phyloP scores from a whole-genome alignment of 2,113 vertebrate genomes.

The Formicarius rufipectus region DNA sequence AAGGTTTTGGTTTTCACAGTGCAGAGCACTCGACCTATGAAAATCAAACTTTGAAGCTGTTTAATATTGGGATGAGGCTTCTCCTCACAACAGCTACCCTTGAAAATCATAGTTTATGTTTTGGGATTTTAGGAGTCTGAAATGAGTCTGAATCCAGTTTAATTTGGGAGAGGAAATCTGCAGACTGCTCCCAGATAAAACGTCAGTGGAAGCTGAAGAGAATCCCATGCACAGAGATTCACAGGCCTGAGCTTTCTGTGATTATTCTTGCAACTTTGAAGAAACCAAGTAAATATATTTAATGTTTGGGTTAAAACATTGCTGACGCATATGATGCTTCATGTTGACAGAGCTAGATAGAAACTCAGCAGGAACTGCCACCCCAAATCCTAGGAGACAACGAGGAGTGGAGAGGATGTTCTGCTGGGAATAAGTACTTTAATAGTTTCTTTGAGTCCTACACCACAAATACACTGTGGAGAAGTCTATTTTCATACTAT shows the following conservation, averaged over 20 bases:
- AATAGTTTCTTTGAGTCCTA: not conserved
- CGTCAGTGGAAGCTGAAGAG: not conserved
- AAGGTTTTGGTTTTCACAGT: not conserved
- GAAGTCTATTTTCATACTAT: not conserved
- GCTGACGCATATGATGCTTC: not conserved
- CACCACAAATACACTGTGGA: not conserved
- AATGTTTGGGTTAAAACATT: not conserved
- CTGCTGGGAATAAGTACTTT: not conserved
- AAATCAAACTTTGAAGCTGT: not conserved
- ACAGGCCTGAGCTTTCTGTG: not conserved
- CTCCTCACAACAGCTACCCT: not conserved
- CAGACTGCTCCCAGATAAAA: not conserved
- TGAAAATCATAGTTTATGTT: constrained; percentile 8
- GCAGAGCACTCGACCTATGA: not conserved
- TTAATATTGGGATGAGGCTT: not conserved
- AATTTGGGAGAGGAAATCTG: not conserved
- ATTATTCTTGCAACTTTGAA: not conserved
- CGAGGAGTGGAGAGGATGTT: not conserved
- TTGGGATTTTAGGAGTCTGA: constrained; percentile 21
- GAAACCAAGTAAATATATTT: constrained; percentile 4
- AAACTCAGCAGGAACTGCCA: not conserved
- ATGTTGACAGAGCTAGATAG: not conserved
- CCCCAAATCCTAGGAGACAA: not conserved
- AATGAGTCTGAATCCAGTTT: constrained; percentile 5
- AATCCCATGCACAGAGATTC: not conserved